Evolutionary conservation across 2,888 invertebrate species (phyloP).

Genomic region (Trichogramma evanescens): DNA sequence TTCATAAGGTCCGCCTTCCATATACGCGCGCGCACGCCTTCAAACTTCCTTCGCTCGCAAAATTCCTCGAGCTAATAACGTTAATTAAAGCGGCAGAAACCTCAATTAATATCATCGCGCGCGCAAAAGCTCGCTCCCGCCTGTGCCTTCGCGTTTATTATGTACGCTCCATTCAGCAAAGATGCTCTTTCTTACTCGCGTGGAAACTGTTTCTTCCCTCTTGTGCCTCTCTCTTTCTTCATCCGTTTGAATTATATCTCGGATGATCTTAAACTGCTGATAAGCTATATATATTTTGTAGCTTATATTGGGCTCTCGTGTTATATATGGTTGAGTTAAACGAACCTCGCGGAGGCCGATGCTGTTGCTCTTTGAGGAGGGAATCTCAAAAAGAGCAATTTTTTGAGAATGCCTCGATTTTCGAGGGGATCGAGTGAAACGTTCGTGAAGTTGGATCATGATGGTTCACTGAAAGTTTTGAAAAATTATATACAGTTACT

Average conservation of each 20-base stretch:
- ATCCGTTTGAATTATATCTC: neutral
- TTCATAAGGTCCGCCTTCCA: constrained; percentile 2
- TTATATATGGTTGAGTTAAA: too few species aligned
- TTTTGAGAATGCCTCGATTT: too few species aligned
- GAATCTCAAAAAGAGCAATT: too few species aligned
- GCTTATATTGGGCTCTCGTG: too few species aligned
- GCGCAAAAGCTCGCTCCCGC: neutral
- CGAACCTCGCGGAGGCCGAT: too few species aligned
- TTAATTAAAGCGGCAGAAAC: constrained; percentile 43
- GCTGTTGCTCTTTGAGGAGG: too few species aligned
- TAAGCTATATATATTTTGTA: too few species aligned
- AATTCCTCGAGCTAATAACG: constrained; percentile 38
- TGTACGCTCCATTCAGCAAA: neutral
- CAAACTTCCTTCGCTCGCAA: constrained; percentile 1
- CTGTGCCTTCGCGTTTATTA: neutral
- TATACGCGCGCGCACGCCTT: neutral
- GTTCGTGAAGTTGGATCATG: too few species aligned
- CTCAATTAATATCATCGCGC: constrained; percentile 42
- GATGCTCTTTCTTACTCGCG: neutral
- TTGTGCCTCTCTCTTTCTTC: constrained; percentile 21
- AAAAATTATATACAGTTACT: too few species aligned
- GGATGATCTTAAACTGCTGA: too few species aligned
- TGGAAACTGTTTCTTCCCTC: neutral
- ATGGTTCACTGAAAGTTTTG: too few species aligned
- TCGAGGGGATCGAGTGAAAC: too few species aligned